Base-by-base conservation (phyloP, 2,888 invertebrate genomes). In the Coenonympha glycerion region DNA sequence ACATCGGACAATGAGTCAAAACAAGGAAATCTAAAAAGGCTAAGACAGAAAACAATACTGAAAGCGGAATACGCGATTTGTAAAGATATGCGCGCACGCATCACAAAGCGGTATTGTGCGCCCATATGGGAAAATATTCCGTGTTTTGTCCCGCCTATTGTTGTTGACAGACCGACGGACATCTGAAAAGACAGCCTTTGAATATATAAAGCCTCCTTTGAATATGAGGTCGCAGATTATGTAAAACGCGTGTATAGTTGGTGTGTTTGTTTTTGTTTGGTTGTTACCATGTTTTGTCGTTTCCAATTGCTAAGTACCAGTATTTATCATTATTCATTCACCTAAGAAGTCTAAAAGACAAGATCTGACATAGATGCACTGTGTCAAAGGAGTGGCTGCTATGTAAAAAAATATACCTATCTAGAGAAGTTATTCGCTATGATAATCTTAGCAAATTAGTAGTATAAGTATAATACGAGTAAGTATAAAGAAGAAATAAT, bases 141-240 rank as follows among this genome's bases (percentile, higher is more conserved):
- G 74, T 81, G 82, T 84, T 85, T 83, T 86, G 85, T 85, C 81
- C 75, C 69, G 61, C 75, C 75, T 68, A 84, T 86, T 85, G 85
- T 84, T 58, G 63, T 55, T 72, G 81, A 82, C 80, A 76, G 82
- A 85, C 79, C 65, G 80, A 84, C 71, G 67, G 85, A 86, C 85
- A 81, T 78, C 79, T 84, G 83, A 84, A 86, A 84, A 83, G 85
- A 80, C 78, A 68, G 68, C 58, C 71, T 71, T 76, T 86, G 81
- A 85, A 85, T 83, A 77, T 76, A 72, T 76, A 77, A 79, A 66
- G 66, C 58, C 62, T 62, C 45, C 39, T 65, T 70, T 70, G 73
- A 73, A 67, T 65, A 65, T 61, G 61, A 59, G 57, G 57, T 57
- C 47, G 58, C 54, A 64, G 70, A 69, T 73, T 73, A 73, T 73